These are phyloP conservation scores for Corythornis cristatus DNA, from an alignment of 2,113 vertebrate species.

Conservation along the genomic window DNA sequence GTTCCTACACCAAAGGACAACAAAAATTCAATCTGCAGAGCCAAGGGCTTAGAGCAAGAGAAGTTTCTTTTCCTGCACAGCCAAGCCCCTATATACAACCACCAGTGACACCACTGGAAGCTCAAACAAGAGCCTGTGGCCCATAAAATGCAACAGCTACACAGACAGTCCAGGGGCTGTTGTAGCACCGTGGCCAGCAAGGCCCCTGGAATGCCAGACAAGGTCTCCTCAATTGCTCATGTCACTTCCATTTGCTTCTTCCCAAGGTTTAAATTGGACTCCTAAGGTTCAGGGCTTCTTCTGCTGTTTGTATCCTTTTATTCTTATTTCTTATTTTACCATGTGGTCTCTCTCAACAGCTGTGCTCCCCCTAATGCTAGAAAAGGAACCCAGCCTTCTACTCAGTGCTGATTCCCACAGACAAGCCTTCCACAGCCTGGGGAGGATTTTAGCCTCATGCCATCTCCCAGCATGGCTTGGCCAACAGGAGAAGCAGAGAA, in stretches of 20 bases:
- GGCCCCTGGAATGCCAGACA: neutral
- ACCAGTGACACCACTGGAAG: neutral
- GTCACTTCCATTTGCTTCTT: neutral
- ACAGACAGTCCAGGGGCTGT: neutral
- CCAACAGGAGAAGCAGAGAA: neutral
- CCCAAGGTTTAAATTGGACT: neutral
- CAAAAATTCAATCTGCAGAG: neutral
- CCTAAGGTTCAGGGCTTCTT: neutral
- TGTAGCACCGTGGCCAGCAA: neutral
- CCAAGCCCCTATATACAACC: neutral
- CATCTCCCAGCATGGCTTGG: neutral
- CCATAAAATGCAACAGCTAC: neutral
- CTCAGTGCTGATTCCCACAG: neutral
- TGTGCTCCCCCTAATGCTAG: slow-evolving; percentile 42
- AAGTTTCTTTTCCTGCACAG: neutral
- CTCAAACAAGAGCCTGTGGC: neutral
- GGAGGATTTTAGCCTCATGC: neutral
- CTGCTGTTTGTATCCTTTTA: neutral
- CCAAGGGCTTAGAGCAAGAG: neutral
- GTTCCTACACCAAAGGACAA: neutral
- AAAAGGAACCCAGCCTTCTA: neutral
- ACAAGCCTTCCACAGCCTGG: neutral
- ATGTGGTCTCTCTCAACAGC: neutral
- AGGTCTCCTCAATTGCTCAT: neutral
- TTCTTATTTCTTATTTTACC: no score